phyloP scores from a whole-genome alignment of 2,797 vertebrate species.

The Anomalospiza imberbis region DNA sequence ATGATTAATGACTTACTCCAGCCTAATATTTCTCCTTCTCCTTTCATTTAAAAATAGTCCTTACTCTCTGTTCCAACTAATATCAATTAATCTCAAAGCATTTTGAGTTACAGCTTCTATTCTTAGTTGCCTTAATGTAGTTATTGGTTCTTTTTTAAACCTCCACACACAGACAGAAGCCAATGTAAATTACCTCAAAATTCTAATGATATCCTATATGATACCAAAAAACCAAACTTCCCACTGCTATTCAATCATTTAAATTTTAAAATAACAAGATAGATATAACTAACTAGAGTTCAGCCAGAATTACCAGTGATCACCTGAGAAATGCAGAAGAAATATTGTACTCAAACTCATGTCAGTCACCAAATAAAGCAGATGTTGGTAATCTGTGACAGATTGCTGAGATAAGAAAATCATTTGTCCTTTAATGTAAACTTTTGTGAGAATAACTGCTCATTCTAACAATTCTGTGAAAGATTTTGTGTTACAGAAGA shows the following conservation, averaged over 20 bases:
- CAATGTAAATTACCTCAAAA: background rate
- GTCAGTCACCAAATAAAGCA: background rate
- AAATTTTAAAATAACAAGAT: background rate
- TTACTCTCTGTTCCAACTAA: background rate
- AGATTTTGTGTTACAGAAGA: background rate
- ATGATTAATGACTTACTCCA: background rate
- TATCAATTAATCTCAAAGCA: background rate
- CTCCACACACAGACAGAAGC: background rate
- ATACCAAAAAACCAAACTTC: background rate
- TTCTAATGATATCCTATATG: background rate
- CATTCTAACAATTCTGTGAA: background rate
- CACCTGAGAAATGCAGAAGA: background rate
- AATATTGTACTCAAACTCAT: background rate
- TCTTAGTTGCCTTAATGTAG: background rate
- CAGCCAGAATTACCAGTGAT: background rate
- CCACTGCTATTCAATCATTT: background rate
- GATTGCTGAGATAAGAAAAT: background rate
- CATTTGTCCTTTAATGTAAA: background rate
- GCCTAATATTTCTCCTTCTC: background rate
- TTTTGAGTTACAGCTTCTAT: conserved; percentile 1
- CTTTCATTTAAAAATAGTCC: background rate
- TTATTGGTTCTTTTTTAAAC: background rate
- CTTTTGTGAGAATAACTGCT: background rate
- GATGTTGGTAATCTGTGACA: background rate
- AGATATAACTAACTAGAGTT: background rate